A percentile compares a stretch with the other conserved stretches of the same genome.
phyloP scores from a whole-genome alignment of 2,113 vertebrate species.

The Misgurnus anguillicaudatus region DNA sequence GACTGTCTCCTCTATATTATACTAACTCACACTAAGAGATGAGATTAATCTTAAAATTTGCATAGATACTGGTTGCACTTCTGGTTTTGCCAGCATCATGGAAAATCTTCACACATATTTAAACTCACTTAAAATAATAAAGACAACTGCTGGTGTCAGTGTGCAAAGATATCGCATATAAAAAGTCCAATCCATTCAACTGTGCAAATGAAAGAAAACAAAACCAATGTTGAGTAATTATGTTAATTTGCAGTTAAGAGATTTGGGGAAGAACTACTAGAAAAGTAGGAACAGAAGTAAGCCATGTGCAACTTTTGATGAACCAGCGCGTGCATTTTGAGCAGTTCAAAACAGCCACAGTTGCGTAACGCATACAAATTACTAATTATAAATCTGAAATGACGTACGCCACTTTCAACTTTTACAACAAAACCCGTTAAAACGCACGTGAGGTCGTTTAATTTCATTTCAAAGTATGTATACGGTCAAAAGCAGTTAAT shows the following conservation, averaged over 20 bases:
- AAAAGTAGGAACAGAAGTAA: background rate
- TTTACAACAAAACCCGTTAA: background rate
- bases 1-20: background rate
- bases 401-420: background rate
- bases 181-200: too few relatives aligned
- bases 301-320: background rate
- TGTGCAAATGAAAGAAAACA: background rate
- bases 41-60: conserved; percentile 30
- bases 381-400: background rate
- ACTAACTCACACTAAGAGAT: background rate
- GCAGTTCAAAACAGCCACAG: background rate
- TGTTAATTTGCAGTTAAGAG: background rate
- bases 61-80: conserved; percentile 41
- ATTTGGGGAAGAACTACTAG: conserved; percentile 9
- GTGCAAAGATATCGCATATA: too few relatives aligned
- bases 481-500: background rate
- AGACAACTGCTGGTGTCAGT: too few relatives aligned
- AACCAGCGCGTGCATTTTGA: background rate
- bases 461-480: background rate
- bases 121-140: background rate
- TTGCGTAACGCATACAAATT: background rate
- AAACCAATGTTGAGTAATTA: background rate
- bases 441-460: background rate
- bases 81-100: conserved; percentile 30
- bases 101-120: conserved; percentile 16